Evolutionary conservation across 2,113 vertebrate genomes (phyloP).

Genomic region (Lepidothrix coronata): DNA sequence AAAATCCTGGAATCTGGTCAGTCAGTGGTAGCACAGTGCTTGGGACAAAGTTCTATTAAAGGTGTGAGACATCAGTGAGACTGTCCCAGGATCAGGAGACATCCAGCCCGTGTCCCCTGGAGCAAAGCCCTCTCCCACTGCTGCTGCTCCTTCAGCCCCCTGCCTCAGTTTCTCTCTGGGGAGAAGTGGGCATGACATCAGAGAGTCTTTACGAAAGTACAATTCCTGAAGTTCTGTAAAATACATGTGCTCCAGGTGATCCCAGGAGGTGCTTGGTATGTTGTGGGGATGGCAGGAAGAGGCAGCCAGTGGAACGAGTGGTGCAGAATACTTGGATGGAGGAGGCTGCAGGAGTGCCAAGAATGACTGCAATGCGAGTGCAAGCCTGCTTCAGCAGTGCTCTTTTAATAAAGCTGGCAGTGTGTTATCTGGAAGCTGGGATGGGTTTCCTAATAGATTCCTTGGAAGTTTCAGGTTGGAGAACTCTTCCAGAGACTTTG

Average conservation of each 20-base stretch:
- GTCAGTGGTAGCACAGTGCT: not conserved
- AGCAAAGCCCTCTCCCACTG: fast-evolving
- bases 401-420: slow-evolving; percentile 45
- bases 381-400: not conserved
- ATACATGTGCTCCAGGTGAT: not conserved
- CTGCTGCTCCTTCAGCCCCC: not conserved
- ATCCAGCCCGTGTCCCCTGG: not conserved
- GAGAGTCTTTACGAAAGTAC: not conserved
- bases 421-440: not conserved
- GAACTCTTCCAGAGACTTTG: slow-evolving; percentile 22
- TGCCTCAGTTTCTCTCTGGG: not conserved
- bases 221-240: not conserved
- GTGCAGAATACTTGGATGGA: not conserved
- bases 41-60: not conserved
- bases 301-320: not conserved
- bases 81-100: not conserved
- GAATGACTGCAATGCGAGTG: slow-evolving; percentile 29
- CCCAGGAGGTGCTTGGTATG: not conserved
- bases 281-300: not conserved
- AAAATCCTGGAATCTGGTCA: not conserved
- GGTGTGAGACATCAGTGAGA: not conserved
- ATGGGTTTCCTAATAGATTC: slow-evolving; percentile 26
- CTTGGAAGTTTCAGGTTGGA: slow-evolving; percentile 39
- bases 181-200: not conserved
- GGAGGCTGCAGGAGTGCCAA: not conserved